A percentile compares a stretch with the other conserved stretches of the same genome.
Conservation (phyloP, 2,797 vertebrate species). For the Cottoperca gobio region DNA sequence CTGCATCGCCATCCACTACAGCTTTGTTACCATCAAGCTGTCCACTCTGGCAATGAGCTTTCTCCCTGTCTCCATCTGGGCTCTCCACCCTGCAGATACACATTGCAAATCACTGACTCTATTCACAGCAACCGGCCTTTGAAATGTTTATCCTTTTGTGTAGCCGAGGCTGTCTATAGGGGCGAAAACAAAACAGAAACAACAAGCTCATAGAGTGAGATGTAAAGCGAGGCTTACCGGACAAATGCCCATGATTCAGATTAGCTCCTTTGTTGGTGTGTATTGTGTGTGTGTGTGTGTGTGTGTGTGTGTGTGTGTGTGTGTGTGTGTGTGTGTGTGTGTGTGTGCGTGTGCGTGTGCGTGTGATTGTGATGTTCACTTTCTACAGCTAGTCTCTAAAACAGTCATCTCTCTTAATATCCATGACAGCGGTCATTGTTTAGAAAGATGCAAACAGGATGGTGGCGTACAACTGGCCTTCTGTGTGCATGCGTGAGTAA, state of each 20-base stretch:
- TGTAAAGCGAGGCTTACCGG: slow-evolving; percentile 74
- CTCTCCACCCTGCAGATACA: slow-evolving; percentile 72
- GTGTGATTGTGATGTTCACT: slow-evolving; percentile 55
- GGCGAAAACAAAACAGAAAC: slow-evolving; percentile 62
- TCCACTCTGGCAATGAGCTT: slow-evolving; percentile 76
- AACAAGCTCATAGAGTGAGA: slow-evolving; percentile 71
- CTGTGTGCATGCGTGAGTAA: slow-evolving; percentile 69
- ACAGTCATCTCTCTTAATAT: slow-evolving; percentile 77
- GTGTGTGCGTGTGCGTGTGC: slow-evolving; percentile 22
- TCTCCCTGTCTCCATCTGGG: slow-evolving; percentile 79
- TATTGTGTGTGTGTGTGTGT: slow-evolving; percentile 17
- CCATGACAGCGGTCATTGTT: slow-evolving; percentile 79
- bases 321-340: slow-evolving; percentile 17
- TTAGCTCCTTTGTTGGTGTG: slow-evolving; percentile 71
- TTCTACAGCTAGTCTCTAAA: slow-evolving; percentile 72
- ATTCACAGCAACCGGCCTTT: slow-evolving; percentile 74
- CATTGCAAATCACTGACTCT: slow-evolving; percentile 78
- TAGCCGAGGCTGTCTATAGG: slow-evolving; percentile 55
- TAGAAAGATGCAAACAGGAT: slow-evolving; percentile 79
- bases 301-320: slow-evolving; percentile 27
- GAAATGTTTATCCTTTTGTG: slow-evolving; percentile 83
- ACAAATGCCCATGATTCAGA: slow-evolving; percentile 81
- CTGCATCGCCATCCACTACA: slow-evolving; percentile 67
- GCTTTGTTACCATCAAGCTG: slow-evolving; percentile 80
- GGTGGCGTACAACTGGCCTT: slow-evolving; percentile 72